phyloP scores from a whole-genome alignment of 1,140 invertebrate species.

The Saccostrea glomerata region DNA sequence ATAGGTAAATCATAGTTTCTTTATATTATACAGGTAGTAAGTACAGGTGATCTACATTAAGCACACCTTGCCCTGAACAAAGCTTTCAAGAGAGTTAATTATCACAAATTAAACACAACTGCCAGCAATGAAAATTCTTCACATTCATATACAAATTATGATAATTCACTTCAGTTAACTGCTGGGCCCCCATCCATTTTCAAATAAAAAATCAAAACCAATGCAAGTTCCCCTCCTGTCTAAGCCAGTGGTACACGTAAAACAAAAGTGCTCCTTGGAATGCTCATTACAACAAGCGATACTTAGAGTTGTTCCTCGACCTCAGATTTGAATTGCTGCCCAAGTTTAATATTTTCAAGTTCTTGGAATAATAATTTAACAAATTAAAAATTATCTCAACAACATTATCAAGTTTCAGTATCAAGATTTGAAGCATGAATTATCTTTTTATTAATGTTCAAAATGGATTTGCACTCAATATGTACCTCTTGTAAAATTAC shows the following conservation, averaged over 20 bases:
- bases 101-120: slow-evolving; percentile 2
- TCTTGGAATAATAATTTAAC: not conserved
- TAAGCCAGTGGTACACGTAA: not conserved
- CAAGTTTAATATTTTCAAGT: slow-evolving; percentile 1
- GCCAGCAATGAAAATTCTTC: slow-evolving; percentile 35
- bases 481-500: too few relatives aligned
- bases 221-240: not conserved
- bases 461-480: too few relatives aligned
- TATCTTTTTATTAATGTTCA: too few relatives aligned
- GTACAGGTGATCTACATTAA: not conserved
- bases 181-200: slow-evolving; percentile 31
- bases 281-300: not conserved
- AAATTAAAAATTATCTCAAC: not conserved
- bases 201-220: slow-evolving; percentile 25
- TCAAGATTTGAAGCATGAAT: too few relatives aligned
- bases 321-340: slow-evolving; percentile 19
- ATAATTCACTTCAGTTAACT: slow-evolving; percentile 8
- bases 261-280: slow-evolving; percentile 10
- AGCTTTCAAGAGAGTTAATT: not conserved
- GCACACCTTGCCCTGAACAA: not conserved
- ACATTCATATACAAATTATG: slow-evolving; percentile 37
- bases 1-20: not conserved
- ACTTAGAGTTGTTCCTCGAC: not conserved
- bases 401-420: not conserved
- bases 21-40: not conserved